Evolutionary conservation across 2,797 vertebrate species (phyloP).

Genomic region (Lemur catta): DNA sequence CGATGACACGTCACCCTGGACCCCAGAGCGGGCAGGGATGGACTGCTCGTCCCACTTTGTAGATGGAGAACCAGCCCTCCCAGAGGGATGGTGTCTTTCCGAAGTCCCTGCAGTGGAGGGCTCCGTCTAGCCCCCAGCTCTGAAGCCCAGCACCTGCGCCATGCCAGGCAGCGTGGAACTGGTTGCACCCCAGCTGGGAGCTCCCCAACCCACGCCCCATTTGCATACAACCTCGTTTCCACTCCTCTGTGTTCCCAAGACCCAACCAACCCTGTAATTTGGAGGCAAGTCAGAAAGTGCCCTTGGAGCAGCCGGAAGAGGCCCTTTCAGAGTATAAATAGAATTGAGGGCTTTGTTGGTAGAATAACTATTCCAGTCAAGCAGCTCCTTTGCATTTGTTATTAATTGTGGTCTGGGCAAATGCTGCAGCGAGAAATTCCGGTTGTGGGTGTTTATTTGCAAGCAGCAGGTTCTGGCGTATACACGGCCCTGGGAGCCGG

Average conservation of each 20-base stretch:
- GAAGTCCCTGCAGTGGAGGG: neutral
- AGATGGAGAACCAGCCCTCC: rapidly evolving
- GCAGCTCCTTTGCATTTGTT: neutral
- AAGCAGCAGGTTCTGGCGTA: neutral
- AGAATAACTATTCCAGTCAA: neutral
- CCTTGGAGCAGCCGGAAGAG: neutral
- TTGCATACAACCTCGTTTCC: neutral
- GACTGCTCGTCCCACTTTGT: too few species aligned
- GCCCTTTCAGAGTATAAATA: neutral
- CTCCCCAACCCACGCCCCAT: neutral
- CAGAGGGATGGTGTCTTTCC: neutral
- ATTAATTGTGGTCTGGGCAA: neutral
- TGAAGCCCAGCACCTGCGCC: rapidly evolving
- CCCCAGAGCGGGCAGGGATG: rapidly evolving
- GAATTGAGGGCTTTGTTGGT: neutral
- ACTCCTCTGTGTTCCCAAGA: neutral
- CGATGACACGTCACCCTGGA: neutral
- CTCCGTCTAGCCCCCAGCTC: rapidly evolving
- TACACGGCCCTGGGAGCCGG: neutral
- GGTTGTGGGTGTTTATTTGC: neutral
- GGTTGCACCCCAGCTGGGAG: neutral
- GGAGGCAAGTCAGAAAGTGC: neutral
- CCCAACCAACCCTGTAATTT: neutral
- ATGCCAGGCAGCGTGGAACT: neutral
- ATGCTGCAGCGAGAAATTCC: neutral